Conservation (phyloP, 2,113 vertebrate genomes). For the Theristicus caerulescens region DNA sequence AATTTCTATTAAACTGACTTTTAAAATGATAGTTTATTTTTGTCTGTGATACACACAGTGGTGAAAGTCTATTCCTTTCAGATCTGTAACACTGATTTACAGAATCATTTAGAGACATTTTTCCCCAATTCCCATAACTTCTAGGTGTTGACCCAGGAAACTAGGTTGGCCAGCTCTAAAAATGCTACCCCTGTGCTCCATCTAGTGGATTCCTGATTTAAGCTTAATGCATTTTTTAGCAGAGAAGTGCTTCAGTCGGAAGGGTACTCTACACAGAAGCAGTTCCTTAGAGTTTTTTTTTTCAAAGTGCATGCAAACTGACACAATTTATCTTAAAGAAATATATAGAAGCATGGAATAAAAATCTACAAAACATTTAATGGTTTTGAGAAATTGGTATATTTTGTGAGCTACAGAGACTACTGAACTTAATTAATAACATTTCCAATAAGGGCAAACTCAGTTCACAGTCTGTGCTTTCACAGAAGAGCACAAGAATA, state of each 20-base stretch:
- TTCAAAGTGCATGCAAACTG: neutral
- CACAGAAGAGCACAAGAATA: neutral
- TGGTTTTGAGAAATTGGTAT: neutral
- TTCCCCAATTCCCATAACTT: neutral
- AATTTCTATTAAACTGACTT: neutral
- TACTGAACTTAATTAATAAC: neutral
- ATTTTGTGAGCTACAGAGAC: neutral
- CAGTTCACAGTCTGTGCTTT: neutral
- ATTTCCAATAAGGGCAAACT: neutral
- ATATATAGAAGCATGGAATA: neutral
- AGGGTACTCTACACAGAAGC: neutral
- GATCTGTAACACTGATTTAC: neutral
- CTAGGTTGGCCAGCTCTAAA: constrained; percentile 11
- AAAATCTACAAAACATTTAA: neutral
- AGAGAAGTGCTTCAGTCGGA: neutral
- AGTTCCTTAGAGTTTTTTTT: neutral
- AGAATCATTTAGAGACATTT: neutral
- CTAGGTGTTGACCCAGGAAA: neutral
- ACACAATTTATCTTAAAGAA: neutral
- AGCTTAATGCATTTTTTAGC: neutral
- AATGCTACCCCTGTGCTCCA: constrained; percentile 76
- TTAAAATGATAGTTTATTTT: neutral
- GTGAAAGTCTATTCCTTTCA: neutral
- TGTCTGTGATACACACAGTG: neutral
- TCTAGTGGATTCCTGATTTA: constrained; percentile 74